Percentiles rank a stretch among this genome's conserved stretches.
Conservation (phyloP, 37 sponge, comb jelly and placozoan genomes). For the Halisarca cf. caerulea region DNA sequence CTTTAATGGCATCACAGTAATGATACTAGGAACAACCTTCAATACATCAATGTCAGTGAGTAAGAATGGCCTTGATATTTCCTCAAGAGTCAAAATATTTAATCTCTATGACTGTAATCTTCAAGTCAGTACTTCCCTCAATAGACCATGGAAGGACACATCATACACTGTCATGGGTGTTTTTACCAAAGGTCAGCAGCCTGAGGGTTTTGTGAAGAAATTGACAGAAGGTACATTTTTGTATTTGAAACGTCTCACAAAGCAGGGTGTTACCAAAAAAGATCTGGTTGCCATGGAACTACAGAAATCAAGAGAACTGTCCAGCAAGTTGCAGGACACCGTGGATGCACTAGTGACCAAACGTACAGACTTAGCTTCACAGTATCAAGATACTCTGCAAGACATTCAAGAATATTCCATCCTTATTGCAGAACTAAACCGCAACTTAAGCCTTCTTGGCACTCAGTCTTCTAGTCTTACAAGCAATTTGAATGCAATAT, state of each 20-base stretch:
- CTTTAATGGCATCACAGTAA: not conserved
- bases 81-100: not conserved
- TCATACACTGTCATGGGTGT: not conserved
- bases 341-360: not conserved
- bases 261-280: not conserved
- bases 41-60: not conserved
- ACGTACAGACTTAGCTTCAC: not conserved
- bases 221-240: not conserved
- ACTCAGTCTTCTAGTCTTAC: not conserved
- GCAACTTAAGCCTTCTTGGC: not conserved
- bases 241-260: not conserved
- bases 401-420: not conserved
- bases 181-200: not conserved
- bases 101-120: not conserved
- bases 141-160: not conserved
- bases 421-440: not conserved
- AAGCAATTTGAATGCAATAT: not conserved
- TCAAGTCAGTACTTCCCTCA: not conserved
- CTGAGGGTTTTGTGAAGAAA: not conserved
- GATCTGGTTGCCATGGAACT: not conserved
- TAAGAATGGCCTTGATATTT: not conserved
- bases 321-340: not conserved
- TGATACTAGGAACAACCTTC: not conserved
- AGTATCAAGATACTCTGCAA: not conserved
- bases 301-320: not conserved